Base-by-base conservation (phyloP, 1,140 invertebrate genomes). In the Macrostomum lignano region DNA sequence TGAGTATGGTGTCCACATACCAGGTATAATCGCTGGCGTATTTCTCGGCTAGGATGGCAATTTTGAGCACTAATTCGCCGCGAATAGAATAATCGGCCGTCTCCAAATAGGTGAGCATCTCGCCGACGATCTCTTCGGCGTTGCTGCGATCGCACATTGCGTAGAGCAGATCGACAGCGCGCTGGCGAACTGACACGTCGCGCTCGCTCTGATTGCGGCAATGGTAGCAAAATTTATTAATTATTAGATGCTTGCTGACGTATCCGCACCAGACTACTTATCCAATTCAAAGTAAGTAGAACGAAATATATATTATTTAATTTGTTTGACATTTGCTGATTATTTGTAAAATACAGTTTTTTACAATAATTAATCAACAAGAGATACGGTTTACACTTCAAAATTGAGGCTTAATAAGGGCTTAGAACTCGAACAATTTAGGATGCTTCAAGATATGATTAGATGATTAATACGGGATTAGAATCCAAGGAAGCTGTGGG, bases 141-240 rank as follows among this genome's bases (percentile, higher is more conserved):
- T 99, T 98, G 34, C 76, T 81, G 46, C 88, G 76, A 58, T 98
- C 91, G 62, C 91, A 99, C 88, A 98, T 96, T 10, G 91, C 91
- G 60, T 98, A 98, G 0, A 99, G 56, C n/a, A 99, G 62, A 61
- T 98, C 91, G 2, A 98, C 86, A 28, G 91, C 91, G 51, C 88
- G 71, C 48, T 98, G 91, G 38, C 91, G 66, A 1, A 98, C 88
- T 37, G 82, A 93, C 0, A 96, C 86, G 64, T 98, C 91, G 46
- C 91, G 74, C 58, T 98, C 91, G 68, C 86, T 93, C 67, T 70
- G 44, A 11, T n/a, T n/a, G n/a, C n/a, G n/a, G n/a, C n/a, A n/a
- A n/a, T n/a, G n/a, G n/a, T n/a, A n/a, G n/a, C n/a, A n/a, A n/a
- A n/a, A n/a, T n/a, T n/a, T n/a, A n/a, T n/a, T n/a, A n/a, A n/a